These are phyloP conservation scores for Drepanosiphum platanoidis DNA, from an alignment of 2,888 invertebrate genomes.

Conservation along the genomic window DNA sequence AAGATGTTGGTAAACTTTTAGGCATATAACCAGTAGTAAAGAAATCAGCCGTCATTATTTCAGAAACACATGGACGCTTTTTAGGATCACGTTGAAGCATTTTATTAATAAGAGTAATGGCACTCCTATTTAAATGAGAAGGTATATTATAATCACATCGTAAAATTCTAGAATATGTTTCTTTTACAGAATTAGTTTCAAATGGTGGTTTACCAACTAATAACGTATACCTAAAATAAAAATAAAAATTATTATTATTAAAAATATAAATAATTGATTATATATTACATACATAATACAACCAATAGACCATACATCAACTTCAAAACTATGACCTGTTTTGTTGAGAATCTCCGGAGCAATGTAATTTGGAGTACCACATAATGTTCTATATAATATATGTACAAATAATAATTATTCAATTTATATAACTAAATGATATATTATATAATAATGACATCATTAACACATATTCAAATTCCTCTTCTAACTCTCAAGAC, in stretches of 20 bases:
- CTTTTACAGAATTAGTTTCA: constrained; percentile 92
- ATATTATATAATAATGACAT: neutral
- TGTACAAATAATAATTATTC: constrained; percentile 52
- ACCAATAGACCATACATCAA: constrained; percentile 99
- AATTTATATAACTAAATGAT: neutral
- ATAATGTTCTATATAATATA: constrained; percentile 85
- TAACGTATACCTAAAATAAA: constrained; percentile 78
- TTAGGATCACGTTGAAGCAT: constrained; percentile 87
- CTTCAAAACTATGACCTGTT: constrained; percentile 97
- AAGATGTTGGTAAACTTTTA: constrained; percentile 87
- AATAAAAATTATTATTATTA: neutral
- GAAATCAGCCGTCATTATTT: constrained; percentile 81
- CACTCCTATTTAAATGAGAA: constrained; percentile 65
- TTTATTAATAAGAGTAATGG: constrained; percentile 76
- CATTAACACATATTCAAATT: too few species aligned
- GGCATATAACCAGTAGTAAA: constrained; percentile 81
- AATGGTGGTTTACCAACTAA: constrained; percentile 97
- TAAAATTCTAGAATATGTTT: constrained; percentile 94
- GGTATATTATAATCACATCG: constrained; percentile 89
- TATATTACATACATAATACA: constrained; percentile 81
- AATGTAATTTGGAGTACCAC: constrained; percentile 99
- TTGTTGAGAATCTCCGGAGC: constrained; percentile 98
- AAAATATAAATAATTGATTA: constrained; percentile 17
- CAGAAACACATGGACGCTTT: constrained; percentile 81
- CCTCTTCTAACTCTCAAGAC: too few species aligned